Percentiles rank a stretch among this genome's conserved stretches.
Evolutionary conservation across 1,140 invertebrate genomes (phyloP).

Genomic region (Copidosoma floridanum): DNA sequence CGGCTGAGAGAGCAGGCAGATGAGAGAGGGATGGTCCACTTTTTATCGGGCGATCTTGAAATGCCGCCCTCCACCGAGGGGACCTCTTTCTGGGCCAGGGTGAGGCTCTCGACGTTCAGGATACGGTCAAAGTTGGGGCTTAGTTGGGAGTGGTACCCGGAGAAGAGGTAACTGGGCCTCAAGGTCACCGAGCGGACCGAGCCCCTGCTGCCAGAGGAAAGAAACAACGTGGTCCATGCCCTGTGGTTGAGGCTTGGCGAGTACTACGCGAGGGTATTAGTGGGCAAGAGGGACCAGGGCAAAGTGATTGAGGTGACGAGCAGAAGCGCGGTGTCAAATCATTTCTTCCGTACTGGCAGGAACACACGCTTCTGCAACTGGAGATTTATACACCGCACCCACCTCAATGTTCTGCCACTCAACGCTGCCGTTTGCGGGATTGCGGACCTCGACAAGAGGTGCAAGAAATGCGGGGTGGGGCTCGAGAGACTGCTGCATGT

Average conservation of each 20-base stretch:
- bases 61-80: conserved; percentile 11
- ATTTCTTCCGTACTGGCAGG: conserved; percentile 35
- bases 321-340: conserved; percentile 15
- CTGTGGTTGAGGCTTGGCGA: background rate
- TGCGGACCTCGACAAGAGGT: conserved; percentile 28
- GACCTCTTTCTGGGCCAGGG: conserved; percentile 29
- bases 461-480: conserved; percentile 32
- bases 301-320: conserved; percentile 27
- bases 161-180: too few relatives aligned
- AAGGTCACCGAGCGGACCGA: too few relatives aligned
- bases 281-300: conserved; percentile 30
- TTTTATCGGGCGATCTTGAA: conserved; percentile 19
- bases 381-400: conserved; percentile 47
- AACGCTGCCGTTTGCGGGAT: conserved; percentile 31
- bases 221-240: too few relatives aligned
- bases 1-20: conserved; percentile 10
- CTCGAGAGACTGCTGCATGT: conserved; percentile 41
- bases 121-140: too few relatives aligned
- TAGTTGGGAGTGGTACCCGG: too few relatives aligned
- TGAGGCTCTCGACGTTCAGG: conserved; percentile 17
- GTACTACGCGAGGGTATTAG: conserved; percentile 13
- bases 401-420: conserved; percentile 40
- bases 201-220: too few relatives aligned
- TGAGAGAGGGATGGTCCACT: conserved; percentile 15
- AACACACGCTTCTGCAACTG: conserved; percentile 44